Percentiles rank a stretch among this genome's conserved stretches.
Evolutionary conservation across 2,113 vertebrate species (phyloP).

Genomic region (Melanerpes aurifrons): DNA sequence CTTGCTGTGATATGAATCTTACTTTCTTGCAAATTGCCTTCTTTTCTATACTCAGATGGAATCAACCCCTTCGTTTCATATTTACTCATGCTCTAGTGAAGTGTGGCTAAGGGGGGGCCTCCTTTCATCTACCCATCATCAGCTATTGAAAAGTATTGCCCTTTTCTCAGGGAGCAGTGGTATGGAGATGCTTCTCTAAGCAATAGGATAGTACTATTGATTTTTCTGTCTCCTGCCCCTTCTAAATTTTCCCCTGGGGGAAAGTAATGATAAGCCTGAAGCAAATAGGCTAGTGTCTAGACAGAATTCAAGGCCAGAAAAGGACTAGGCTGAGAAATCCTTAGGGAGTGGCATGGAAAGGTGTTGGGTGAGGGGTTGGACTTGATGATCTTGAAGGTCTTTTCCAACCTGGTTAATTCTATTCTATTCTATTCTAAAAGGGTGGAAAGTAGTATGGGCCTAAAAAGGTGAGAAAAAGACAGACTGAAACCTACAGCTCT

Average conservation of each 20-base stretch:
- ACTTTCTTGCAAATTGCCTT: no score
- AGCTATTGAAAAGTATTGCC: not conserved
- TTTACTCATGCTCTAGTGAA: not conserved
- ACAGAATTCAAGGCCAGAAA: not conserved
- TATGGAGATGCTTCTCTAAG: not conserved
- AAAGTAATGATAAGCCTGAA: not conserved
- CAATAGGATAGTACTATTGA: not conserved
- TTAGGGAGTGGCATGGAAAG: not conserved
- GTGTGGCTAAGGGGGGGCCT: not conserved
- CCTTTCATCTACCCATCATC: not conserved
- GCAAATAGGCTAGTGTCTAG: not conserved
- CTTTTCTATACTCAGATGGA: no score
- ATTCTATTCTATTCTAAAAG: no score
- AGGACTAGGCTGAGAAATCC: not conserved
- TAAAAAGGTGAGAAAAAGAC: not conserved
- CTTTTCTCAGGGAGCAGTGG: not conserved
- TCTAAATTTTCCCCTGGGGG: not conserved
- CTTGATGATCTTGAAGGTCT: no score
- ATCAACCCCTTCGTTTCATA: no score
- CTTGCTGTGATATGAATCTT: not conserved
- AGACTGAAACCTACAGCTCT: not conserved
- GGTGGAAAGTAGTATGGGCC: not conserved
- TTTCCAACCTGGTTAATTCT: no score
- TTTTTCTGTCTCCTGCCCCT: not conserved
- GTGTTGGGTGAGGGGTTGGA: no score